phyloP scores from a whole-genome alignment of 2,888 invertebrate genomes.

The Pachymerium ferrugineum region DNA sequence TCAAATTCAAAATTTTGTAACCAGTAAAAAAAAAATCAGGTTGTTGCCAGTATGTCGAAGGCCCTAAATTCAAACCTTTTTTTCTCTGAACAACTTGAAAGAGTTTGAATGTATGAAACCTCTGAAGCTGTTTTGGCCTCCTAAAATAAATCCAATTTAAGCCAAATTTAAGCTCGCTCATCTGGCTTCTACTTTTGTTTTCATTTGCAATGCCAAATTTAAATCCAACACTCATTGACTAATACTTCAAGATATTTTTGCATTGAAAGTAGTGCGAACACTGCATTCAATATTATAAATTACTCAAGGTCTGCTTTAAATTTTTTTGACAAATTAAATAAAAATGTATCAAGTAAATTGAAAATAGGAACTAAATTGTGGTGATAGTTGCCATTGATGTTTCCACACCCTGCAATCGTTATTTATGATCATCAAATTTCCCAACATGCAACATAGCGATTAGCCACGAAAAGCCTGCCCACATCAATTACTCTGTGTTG shows the following conservation, averaged over 20 bases:
- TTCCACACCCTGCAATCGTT: neutral
- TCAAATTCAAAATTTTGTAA: neutral
- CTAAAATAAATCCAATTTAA: slow-evolving; percentile 18
- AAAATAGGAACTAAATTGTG: too few relatives aligned
- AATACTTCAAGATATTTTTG: neutral
- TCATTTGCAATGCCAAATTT: slow-evolving; percentile 16
- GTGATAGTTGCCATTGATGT: neutral
- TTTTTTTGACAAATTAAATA: neutral
- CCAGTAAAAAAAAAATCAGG: neutral
- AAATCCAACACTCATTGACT: slow-evolving; percentile 15
- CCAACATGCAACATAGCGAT: neutral
- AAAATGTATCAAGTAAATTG: neutral
- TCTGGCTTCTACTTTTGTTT: slow-evolving; percentile 20
- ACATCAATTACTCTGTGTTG: neutral
- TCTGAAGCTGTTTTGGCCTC: neutral
- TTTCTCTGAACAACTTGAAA: too few relatives aligned
- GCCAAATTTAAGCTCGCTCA: slow-evolving; percentile 13
- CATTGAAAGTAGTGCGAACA: neutral
- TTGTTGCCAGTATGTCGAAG: neutral
- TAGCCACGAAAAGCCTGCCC: neutral
- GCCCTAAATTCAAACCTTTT: neutral
- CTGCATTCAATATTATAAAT: neutral
- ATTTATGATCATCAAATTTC: neutral
- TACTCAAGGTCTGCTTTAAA: too few relatives aligned
- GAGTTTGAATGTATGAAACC: neutral